These are phyloP conservation scores for Suillia variegata DNA, from an alignment of 2,888 invertebrate genomes.

Conservation along the genomic window DNA sequence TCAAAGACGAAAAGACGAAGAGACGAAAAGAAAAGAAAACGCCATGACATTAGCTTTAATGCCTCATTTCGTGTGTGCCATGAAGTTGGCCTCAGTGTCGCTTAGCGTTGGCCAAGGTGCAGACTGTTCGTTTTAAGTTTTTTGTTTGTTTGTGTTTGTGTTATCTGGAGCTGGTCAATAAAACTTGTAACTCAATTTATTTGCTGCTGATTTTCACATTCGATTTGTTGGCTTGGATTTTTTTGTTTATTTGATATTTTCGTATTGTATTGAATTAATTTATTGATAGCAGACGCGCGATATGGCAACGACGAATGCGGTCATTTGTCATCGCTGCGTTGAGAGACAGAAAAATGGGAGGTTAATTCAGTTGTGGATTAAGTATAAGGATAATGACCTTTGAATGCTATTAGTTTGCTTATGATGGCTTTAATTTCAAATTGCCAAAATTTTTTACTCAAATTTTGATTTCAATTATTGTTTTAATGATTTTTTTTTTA, in stretches of 20 bases:
- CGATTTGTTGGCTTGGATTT: not conserved
- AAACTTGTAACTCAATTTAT: constrained; percentile 1
- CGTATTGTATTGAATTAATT: constrained; percentile 54
- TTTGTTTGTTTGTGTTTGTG: constrained; percentile 19
- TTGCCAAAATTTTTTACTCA: too few species aligned
- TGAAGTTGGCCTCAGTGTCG: constrained; percentile 20
- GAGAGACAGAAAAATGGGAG: constrained; percentile 43
- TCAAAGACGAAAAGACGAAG: not conserved
- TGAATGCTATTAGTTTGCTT: too few species aligned
- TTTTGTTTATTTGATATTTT: not conserved
- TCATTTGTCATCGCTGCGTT: constrained; percentile 58
- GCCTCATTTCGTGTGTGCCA: constrained; percentile 26
- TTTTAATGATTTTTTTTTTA: too few species aligned
- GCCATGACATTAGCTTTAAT: constrained; percentile 38
- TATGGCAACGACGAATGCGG: constrained; percentile 48
- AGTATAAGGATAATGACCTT: constrained; percentile 16
- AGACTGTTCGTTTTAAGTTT: too few species aligned
- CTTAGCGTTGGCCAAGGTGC: constrained; percentile 13
- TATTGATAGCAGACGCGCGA: constrained; percentile 56
- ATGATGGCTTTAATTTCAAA: too few species aligned
- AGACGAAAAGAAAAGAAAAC: too few species aligned
- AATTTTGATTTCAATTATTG: too few species aligned
- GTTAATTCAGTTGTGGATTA: too few species aligned
- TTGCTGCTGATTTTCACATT: not conserved
- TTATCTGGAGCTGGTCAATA: not conserved